phyloP scores from a whole-genome alignment of 2,797 vertebrate species.

The Cryptoprocta ferox region DNA sequence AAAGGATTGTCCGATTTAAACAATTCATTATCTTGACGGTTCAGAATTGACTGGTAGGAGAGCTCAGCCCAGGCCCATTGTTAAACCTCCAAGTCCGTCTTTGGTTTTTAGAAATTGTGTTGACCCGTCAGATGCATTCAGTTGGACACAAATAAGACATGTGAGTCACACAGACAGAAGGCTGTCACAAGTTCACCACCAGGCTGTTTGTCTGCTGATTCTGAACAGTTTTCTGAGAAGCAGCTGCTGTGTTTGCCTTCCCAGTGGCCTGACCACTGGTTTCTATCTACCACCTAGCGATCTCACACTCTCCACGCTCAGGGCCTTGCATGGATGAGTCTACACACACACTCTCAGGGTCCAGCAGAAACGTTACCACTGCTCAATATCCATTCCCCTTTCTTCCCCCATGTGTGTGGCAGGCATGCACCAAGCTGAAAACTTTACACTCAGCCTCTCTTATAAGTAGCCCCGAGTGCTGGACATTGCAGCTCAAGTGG shows the following conservation, averaged over 20 bases:
- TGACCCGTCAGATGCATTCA: neutral
- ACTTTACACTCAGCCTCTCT: neutral
- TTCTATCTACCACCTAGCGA: neutral
- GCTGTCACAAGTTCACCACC: conserved; percentile 1
- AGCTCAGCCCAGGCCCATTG: neutral
- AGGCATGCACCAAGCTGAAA: neutral
- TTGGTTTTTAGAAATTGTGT: neutral
- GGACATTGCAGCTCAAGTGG: neutral
- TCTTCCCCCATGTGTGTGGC: neutral
- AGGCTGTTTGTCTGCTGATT: neutral
- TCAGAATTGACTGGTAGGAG: neutral
- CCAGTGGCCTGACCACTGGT: neutral
- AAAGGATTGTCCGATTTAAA: neutral
- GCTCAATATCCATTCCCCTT: neutral
- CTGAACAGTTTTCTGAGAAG: conserved; percentile 1
- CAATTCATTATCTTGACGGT: neutral
- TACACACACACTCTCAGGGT: neutral
- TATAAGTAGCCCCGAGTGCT: neutral
- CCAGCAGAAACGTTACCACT: neutral
- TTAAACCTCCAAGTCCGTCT: neutral
- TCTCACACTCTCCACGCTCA: neutral
- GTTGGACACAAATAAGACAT: neutral
- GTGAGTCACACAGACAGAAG: neutral
- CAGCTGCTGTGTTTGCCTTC: neutral
- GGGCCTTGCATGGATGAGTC: neutral